These are phyloP conservation scores for Euspilapteryx auroguttella DNA, from an alignment of 2,888 invertebrate genomes.

Conservation along the genomic window DNA sequence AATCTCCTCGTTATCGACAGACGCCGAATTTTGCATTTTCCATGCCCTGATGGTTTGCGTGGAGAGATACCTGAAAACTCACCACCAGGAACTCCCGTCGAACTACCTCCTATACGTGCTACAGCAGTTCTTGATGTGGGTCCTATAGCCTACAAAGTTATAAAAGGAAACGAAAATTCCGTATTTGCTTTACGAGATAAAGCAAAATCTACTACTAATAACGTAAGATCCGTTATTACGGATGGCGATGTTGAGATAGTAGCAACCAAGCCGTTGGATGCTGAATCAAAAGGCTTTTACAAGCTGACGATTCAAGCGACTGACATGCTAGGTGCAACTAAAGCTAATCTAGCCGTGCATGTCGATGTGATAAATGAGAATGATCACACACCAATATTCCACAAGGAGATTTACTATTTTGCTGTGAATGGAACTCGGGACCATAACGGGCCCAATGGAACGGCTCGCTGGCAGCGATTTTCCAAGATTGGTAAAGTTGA, in stretches of 20 bases:
- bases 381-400: constrained; percentile 88
- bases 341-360: constrained; percentile 75
- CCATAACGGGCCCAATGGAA: constrained; percentile 62
- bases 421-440: constrained; percentile 67
- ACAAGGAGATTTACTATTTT: constrained; percentile 76
- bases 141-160: constrained; percentile 78
- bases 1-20: constrained; percentile 84
- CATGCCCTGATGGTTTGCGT: constrained; percentile 61
- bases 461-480: constrained; percentile 74
- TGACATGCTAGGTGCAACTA: constrained; percentile 78
- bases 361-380: constrained; percentile 84
- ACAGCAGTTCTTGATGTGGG: constrained; percentile 66
- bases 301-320: constrained; percentile 78
- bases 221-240: constrained; percentile 55
- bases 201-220: constrained; percentile 33
- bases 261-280: constrained; percentile 76
- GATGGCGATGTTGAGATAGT: constrained; percentile 73
- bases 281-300: constrained; percentile 74
- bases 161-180: constrained; percentile 73
- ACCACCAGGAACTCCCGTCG: constrained; percentile 70
- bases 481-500: constrained; percentile 81
- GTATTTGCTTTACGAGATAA: constrained; percentile 74
- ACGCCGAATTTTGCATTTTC: constrained; percentile 79
- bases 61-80: constrained; percentile 80
- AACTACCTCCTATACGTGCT: constrained; percentile 73